Percentiles rank a stretch among this genome's conserved stretches.
phyloP scores from a whole-genome alignment of 2,797 vertebrate genomes.

The Myotis myotis region DNA sequence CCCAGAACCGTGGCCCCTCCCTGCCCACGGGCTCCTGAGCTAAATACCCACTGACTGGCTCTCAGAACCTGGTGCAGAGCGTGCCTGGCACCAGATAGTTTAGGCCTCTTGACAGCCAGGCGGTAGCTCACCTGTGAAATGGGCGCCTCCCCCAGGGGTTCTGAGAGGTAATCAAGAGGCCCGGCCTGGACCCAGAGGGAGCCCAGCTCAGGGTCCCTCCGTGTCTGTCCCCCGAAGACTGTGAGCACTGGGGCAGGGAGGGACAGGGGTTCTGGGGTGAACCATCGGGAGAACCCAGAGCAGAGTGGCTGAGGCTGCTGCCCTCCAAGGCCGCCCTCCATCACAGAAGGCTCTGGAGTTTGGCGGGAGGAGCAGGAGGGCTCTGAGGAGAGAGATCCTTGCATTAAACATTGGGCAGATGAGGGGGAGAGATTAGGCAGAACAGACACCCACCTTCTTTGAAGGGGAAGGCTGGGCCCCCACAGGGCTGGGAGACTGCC shows the following conservation, averaged over 20 bases:
- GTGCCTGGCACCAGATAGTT: background rate
- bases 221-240: background rate
- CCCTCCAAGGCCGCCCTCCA: accelerated
- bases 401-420: accelerated
- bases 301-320: accelerated
- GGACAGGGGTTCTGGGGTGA: background rate
- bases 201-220: background rate
- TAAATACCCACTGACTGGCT: no score
- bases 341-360: background rate
- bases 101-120: background rate
- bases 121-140: background rate
- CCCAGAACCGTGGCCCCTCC: background rate
- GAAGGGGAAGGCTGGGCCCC: background rate
- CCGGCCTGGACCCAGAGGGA: background rate
- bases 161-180: background rate
- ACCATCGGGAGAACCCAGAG: background rate
- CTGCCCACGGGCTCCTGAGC: background rate
- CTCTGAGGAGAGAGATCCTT: background rate
- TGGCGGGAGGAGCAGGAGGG: background rate
- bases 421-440: background rate
- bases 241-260: background rate
- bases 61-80: background rate
- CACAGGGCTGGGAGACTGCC: background rate
- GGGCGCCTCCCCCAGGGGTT: background rate
- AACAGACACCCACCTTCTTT: background rate